Percentiles rank a stretch among this genome's conserved stretches.
Conservation (phyloP, 1,140 invertebrate species). For the Drosophila bocqueti region DNA sequence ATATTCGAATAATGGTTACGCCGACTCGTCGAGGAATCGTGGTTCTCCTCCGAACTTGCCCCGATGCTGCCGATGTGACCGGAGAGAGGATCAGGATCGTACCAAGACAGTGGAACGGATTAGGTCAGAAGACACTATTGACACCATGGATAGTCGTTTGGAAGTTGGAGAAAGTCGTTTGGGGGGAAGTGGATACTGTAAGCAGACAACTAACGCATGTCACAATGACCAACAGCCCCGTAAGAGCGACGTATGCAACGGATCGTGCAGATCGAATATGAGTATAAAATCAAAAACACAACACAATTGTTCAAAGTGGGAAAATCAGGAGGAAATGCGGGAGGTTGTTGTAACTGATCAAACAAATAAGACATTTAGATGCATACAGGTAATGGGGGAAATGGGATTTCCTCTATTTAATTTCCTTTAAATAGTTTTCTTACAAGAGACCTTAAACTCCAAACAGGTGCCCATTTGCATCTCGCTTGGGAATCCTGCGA, state of each 20-base stretch:
- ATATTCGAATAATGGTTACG: not conserved
- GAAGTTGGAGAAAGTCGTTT: not conserved
- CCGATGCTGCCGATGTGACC: not conserved
- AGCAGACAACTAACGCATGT: not conserved
- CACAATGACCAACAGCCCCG: not conserved
- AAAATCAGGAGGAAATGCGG: not conserved
- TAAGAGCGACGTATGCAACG: too few species aligned
- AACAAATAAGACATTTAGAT: conserved; percentile 16
- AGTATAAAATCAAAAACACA: not conserved
- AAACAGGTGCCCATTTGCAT: conserved; percentile 30
- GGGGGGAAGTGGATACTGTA: not conserved
- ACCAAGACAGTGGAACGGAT: not conserved
- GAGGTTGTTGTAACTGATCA: conserved; percentile 23
- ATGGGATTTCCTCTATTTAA: not conserved
- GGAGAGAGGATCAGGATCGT: too few species aligned
- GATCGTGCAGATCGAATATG: too few species aligned
- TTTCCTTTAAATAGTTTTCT: not conserved
- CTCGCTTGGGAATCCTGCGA: not conserved
- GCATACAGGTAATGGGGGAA: conserved; percentile 4
- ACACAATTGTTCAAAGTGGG: not conserved
- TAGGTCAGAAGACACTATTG: not conserved
- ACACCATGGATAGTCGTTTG: not conserved
- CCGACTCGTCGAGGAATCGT: not conserved
- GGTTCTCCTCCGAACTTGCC: not conserved
- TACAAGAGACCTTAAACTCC: too few species aligned